A percentile compares a stretch with the other conserved stretches of the same genome.
These are phyloP conservation scores for Acyrthosiphon pisum DNA, from an alignment of 1,140 invertebrate genomes.

Conservation along the genomic window DNA sequence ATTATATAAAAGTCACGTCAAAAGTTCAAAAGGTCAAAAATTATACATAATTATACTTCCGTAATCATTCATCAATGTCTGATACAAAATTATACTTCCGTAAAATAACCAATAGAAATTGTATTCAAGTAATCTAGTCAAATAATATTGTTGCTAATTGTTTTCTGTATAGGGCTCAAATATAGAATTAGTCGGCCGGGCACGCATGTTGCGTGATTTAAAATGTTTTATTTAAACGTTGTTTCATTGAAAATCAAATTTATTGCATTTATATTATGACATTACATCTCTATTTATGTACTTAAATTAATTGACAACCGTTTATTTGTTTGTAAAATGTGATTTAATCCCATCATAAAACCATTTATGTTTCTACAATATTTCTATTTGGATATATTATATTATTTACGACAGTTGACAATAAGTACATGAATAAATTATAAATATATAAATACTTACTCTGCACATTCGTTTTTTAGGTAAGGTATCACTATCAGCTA, in stretches of 20 bases:
- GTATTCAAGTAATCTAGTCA: not conserved
- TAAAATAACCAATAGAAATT: not conserved
- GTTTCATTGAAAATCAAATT: not conserved
- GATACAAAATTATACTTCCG: not conserved
- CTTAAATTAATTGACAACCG: not conserved
- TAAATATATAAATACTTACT: not conserved
- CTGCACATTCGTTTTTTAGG: not conserved
- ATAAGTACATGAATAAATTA: not conserved
- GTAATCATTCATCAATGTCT: not conserved
- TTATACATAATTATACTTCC: not conserved
- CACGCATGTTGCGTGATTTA: conserved; percentile 6
- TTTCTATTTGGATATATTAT: not conserved
- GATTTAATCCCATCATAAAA: not conserved
- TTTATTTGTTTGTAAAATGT: not conserved
- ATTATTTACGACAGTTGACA: not conserved
- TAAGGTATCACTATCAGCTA: not conserved
- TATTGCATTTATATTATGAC: not conserved
- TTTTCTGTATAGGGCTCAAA: not conserved
- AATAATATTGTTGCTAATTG: not conserved
- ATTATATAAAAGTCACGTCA: not conserved
- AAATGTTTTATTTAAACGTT: not conserved
- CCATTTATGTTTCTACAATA: not conserved
- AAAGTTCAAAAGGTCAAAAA: conserved; percentile 8
- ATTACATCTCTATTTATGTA: not conserved
- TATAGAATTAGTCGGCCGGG: not conserved